Conservation (phyloP, 1,140 invertebrate species). For the Neocloeon triangulifer region DNA sequence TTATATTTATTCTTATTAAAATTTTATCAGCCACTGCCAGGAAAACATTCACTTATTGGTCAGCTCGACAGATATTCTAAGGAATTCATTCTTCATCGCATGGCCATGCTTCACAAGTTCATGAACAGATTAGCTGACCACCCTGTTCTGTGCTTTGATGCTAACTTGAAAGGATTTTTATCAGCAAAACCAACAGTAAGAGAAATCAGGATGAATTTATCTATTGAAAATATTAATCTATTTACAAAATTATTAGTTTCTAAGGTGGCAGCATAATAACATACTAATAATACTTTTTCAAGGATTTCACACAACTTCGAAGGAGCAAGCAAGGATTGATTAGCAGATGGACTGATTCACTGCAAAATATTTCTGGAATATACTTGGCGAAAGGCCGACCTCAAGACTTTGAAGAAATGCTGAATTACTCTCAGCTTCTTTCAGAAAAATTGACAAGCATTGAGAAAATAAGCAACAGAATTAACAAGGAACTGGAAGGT, state of each 20-base stretch:
- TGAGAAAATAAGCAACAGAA: constrained; percentile 38
- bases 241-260: no score
- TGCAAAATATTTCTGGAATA: constrained; percentile 30
- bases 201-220: constrained; percentile 7
- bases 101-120: constrained; percentile 46
- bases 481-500: constrained; percentile 43
- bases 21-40: constrained; percentile 39
- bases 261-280: no score
- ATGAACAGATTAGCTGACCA: constrained; percentile 37
- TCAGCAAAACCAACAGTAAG: constrained; percentile 38
- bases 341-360: constrained; percentile 29
- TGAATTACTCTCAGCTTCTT: constrained; percentile 35
- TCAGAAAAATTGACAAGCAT: constrained; percentile 37
- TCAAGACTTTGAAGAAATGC: constrained; percentile 37
- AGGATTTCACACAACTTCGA: constrained; percentile 40
- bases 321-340: constrained; percentile 32
- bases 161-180: constrained; percentile 40
- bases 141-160: constrained; percentile 45
- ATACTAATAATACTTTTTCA: constrained; percentile 9
- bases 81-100: constrained; percentile 45
- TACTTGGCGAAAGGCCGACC: constrained; percentile 31
- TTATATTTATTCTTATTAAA: constrained; percentile 1
- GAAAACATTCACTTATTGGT: constrained; percentile 42
- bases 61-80: constrained; percentile 50
- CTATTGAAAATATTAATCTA: no score